Percentiles rank a stretch among this genome's conserved stretches.
phyloP scores from a whole-genome alignment of 2,797 vertebrate genomes.

The Oreochromis mossambicus region DNA sequence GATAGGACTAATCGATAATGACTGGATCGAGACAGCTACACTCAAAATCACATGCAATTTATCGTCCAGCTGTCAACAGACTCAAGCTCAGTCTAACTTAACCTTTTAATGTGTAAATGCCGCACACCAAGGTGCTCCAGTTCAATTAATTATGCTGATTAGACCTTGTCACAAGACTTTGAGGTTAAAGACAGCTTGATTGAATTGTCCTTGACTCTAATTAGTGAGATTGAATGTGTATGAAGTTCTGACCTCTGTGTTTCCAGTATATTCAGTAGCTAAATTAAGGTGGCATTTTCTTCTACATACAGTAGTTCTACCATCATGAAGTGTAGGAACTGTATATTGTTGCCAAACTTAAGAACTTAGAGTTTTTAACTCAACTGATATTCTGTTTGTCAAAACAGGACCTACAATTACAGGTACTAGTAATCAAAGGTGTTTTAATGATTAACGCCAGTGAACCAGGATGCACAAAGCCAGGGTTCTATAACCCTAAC shows the following conservation, averaged over 20 bases:
- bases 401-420: not conserved
- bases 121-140: not conserved
- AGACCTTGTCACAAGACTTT: not conserved
- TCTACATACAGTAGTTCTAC: not conserved
- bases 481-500: not conserved
- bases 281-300: not conserved
- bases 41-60: not conserved
- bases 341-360: not conserved
- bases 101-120: not conserved
- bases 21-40: not conserved
- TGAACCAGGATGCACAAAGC: not conserved
- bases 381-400: not conserved
- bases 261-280: not conserved
- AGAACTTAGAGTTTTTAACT: not conserved
- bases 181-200: not conserved
- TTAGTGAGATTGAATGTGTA: not conserved
- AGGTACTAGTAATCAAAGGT: not conserved
- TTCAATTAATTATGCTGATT: not conserved
- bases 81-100: not conserved
- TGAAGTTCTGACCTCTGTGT: not conserved
- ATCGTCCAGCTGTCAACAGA: not conserved
- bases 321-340: not conserved
- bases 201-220: conserved; percentile 1
- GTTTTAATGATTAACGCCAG: not conserved
- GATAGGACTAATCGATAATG: not conserved